Evolutionary conservation across 1,140 invertebrate species (phyloP), one percentile per base, ranked within the genome.

Genomic region (Pogonognathellus flavescens): DNA sequence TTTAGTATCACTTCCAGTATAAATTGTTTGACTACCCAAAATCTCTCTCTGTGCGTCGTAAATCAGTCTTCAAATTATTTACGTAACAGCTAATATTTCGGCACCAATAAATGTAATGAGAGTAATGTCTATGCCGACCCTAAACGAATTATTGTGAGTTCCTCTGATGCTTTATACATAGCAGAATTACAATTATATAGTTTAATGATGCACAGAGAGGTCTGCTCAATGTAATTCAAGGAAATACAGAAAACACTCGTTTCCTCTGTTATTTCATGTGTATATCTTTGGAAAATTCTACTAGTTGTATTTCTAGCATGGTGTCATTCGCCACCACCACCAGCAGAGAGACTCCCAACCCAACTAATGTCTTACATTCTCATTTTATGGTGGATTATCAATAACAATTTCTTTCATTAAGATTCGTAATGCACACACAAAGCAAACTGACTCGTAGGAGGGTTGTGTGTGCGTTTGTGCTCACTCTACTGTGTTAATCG

Each of bases 1-100:
- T 3, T 41, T 6, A 41, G 31, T 41, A 6, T 41, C 31, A 41
- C 2, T 41, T 41, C 31, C 31, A 1, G 31, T 41, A 6, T 41
- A 22, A 31, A 66, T 25, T 66, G 62, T 14, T 66, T 66, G 62
- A 66, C 62, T 66, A 25, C 62, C 31, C 31, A 41, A 41, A 25
- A 66, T 25, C 62, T 66, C 25, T 66, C 25, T 66, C 62, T 66
- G 62, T 66, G 10, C 22, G 31, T 41, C 22, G 25, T 66, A 66
- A 66, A 66, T 66, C 62, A 10, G 62, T 66, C 62, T 66, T 66
- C 62, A 66, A 66, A 66, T 66, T 66, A 66, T 66, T 66, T 66
- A 66, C 62, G 62, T 31, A 66, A 66, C 62, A 66, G 62, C 62
- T 25, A 66, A 25, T 31, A 66, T 66, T 66, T 66, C 62, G 13